Percentiles rank a stretch among this genome's conserved stretches.
These are phyloP conservation scores for Pammene fasciana DNA, from an alignment of 2,888 invertebrate species.

Conservation along the genomic window DNA sequence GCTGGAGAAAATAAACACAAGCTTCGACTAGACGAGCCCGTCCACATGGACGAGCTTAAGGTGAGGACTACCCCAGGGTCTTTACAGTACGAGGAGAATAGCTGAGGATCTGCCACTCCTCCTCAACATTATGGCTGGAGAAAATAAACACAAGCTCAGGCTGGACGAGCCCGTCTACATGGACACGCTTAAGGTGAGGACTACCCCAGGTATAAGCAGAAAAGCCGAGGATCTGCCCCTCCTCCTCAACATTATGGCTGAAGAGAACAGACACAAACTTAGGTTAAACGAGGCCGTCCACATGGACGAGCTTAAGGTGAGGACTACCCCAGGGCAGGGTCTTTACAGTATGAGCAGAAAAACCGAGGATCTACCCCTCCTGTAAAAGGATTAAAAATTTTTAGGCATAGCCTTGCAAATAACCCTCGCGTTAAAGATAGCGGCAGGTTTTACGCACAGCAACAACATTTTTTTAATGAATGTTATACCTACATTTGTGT, in stretches of 20 bases:
- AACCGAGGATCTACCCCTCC: conserved; percentile 88
- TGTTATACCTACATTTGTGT: too few relatives aligned
- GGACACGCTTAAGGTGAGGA: conserved; percentile 67
- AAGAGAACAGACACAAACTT: too few relatives aligned
- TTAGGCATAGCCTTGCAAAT: too few relatives aligned
- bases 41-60: conserved; percentile 72
- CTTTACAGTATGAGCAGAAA: conserved; percentile 88
- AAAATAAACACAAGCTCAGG: conserved; percentile 65
- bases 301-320: conserved; percentile 57
- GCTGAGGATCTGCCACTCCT: too few relatives aligned
- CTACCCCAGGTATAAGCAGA: background rate
- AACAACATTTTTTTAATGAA: too few relatives aligned
- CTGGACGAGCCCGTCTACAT: conserved; percentile 80
- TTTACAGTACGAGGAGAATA: too few relatives aligned
- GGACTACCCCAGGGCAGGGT: conserved; percentile 74
- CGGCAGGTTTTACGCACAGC: too few relatives aligned
- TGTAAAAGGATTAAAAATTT: conserved; percentile 55
- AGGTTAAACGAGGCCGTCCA: too few relatives aligned
- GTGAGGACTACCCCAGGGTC: conserved; percentile 52
- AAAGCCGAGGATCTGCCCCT: too few relatives aligned
- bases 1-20: conserved; percentile 70
- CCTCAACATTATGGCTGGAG: conserved; percentile 28
- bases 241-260: too few relatives aligned
- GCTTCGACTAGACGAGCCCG: conserved; percentile 78
- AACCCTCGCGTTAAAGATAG: too few relatives aligned